These are phyloP conservation scores for Trichonephila clavipes DNA, from an alignment of 1,140 invertebrate genomes.

Conservation along the genomic window DNA sequence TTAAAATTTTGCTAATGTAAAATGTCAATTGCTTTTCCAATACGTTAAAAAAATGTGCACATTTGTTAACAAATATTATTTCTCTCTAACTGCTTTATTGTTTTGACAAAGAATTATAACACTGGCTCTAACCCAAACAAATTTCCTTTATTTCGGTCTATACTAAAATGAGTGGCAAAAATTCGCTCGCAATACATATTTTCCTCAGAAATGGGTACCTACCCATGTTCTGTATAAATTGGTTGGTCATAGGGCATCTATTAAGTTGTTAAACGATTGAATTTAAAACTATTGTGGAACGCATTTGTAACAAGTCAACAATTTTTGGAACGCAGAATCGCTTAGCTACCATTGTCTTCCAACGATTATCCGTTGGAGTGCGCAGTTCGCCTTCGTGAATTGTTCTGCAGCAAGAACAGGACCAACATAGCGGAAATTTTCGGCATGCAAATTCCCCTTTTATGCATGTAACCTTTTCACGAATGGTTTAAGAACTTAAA, in stretches of 20 bases:
- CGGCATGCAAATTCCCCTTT: conserved; percentile 21
- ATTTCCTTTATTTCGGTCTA: not conserved
- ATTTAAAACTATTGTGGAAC: not conserved
- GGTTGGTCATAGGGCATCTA: not conserved
- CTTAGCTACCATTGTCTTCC: conserved; percentile 1
- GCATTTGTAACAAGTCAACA: conserved; percentile 40
- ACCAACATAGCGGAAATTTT: not conserved
- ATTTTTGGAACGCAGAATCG: not conserved
- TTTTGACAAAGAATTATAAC: no score
- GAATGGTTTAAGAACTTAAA: conserved; percentile 41
- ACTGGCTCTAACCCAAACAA: no score
- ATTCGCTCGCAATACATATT: not conserved
- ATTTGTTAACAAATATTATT: no score
- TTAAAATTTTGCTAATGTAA: no score
- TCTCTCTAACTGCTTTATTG: no score
- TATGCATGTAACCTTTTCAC: conserved; percentile 29
- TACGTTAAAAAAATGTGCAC: no score
- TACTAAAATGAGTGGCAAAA: not conserved
- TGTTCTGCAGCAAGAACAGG: not conserved
- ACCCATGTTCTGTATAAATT: not conserved
- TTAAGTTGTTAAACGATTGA: not conserved
- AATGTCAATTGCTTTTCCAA: no score
- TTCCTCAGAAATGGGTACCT: not conserved
- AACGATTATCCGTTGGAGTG: not conserved
- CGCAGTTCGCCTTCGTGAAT: not conserved